Evolutionary conservation across 2,888 invertebrate species (phyloP).

Genomic region (Sphaerolaimus hirsutus): DNA sequence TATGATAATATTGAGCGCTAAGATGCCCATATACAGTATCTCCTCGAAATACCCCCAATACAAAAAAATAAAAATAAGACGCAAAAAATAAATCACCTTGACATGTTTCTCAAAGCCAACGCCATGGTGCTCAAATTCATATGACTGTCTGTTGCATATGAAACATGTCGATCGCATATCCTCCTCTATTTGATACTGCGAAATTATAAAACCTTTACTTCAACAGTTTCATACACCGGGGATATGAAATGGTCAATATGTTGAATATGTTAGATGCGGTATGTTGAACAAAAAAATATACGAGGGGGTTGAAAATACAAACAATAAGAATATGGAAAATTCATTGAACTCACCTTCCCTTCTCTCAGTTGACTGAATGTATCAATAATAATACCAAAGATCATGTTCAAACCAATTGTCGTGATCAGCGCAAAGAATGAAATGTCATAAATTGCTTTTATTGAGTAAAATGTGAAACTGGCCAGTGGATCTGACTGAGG

Average conservation of each 20-base stretch:
- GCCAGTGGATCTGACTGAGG: constrained; percentile 5
- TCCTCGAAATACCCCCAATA: too few species aligned
- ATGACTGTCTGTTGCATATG: constrained; percentile 27
- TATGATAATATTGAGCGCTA: too few species aligned
- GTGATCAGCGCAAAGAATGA: constrained; percentile 29
- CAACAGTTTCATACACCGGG: too few species aligned
- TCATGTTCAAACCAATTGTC: constrained; percentile 29
- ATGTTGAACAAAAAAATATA: too few species aligned
- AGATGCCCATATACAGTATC: too few species aligned
- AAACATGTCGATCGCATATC: constrained; percentile 29
- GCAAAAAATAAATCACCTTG: too few species aligned
- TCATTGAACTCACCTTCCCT: constrained; percentile 27
- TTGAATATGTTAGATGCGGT: too few species aligned
- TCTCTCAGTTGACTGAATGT: constrained; percentile 29
- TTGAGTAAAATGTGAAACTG: constrained; percentile 19
- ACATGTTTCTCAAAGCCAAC: constrained; percentile 27
- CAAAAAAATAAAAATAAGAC: too few species aligned
- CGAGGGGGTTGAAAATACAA: too few species aligned
- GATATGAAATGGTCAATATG: neutral
- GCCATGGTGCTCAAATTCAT: constrained; percentile 29
- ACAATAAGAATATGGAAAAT: too few species aligned
- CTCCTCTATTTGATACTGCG: constrained; percentile 27
- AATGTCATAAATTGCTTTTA: constrained; percentile 26
- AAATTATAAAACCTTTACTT: neutral
- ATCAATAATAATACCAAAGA: constrained; percentile 30